These are phyloP conservation scores for Dinocampus coccinellae DNA, from an alignment of 2,888 invertebrate species.

Conservation along the genomic window DNA sequence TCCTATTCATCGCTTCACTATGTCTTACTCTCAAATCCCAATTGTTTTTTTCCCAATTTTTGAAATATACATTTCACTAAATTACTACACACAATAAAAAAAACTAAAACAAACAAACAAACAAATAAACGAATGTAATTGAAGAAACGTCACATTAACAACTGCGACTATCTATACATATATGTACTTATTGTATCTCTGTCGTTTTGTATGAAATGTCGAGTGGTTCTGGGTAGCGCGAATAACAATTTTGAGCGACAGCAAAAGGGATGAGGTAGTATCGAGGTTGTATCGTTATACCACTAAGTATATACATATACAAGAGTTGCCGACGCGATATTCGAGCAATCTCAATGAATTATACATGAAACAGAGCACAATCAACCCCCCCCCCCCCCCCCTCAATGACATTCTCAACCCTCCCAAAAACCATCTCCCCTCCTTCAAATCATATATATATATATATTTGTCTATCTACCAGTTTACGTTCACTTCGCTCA, in stretches of 20 bases:
- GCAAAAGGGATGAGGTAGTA: neutral
- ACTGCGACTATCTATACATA: neutral
- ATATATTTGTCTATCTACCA: neutral
- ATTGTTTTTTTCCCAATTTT: no score
- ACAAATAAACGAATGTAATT: neutral
- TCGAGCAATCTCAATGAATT: constrained; percentile 61
- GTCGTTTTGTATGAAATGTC: constrained; percentile 3
- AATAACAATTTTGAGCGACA: constrained; percentile 23
- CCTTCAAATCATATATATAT: constrained; percentile 29
- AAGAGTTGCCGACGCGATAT: constrained; percentile 58
- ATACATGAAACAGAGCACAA: constrained; percentile 64
- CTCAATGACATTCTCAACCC: constrained; percentile 39
- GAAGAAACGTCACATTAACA: constrained; percentile 11
- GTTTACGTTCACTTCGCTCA: constrained; percentile 29
- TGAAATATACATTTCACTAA: no score
- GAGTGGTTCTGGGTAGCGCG: neutral
- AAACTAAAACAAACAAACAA: no score
- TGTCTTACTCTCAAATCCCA: no score
- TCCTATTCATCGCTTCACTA: no score
- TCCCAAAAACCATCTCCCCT: constrained; percentile 36
- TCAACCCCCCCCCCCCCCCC: no score
- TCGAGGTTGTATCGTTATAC: constrained; percentile 8
- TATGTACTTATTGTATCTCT: constrained; percentile 6
- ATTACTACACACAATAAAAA: no score
- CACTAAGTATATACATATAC: constrained; percentile 18